Base-by-base conservation (phyloP, 2,888 invertebrate genomes). In the Xestia ashworthii region DNA sequence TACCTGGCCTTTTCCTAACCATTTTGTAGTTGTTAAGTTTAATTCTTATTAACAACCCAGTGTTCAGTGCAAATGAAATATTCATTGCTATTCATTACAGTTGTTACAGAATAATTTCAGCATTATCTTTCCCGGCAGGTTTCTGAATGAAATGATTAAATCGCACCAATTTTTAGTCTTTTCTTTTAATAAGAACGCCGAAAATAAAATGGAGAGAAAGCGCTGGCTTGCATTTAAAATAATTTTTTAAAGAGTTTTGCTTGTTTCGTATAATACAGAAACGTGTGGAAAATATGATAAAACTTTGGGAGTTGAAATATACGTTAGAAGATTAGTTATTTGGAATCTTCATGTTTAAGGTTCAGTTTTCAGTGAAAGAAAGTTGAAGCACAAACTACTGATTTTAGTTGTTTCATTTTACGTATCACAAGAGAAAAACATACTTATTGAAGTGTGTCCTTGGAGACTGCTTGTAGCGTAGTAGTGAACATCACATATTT, bases 61-160 rank as follows among this genome's bases (percentile, higher is more conserved):
- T 92, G 90, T 90, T 93, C 92, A 92, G 89, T 87, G 90, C 90
- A 92, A 90, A 93, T 92, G 91, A 93, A 92, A 92, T 91, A 93
- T 94, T 94, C 93, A 94, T 94, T 95, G 94, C 94, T 94, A 94
- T 94, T 92, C 91, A 91, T 92, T 88, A 91, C 94, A 94, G 93
- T 94, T 94, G 93, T 93, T 92, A 90, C 92, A 89, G 94, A 93
- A 95, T 95, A 95, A 95, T 95, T 94, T 93, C 84, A 88, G 91
- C 93, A 94, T 95, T 95, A 94, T 93, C 91, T 94, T 90, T 90
- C 91, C 87, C 89, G 90, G 91, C 92, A 92, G 92, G 93, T 93
- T 91, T 92, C 89, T 92, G 93, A 94, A 94, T 92, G 91, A 93
- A 94, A 94, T 94, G 93, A 95, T 95, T 94, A 93, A 94, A 95